Evolutionary conservation across 2,888 invertebrate species (phyloP).

Genomic region (Lottia scabra): DNA sequence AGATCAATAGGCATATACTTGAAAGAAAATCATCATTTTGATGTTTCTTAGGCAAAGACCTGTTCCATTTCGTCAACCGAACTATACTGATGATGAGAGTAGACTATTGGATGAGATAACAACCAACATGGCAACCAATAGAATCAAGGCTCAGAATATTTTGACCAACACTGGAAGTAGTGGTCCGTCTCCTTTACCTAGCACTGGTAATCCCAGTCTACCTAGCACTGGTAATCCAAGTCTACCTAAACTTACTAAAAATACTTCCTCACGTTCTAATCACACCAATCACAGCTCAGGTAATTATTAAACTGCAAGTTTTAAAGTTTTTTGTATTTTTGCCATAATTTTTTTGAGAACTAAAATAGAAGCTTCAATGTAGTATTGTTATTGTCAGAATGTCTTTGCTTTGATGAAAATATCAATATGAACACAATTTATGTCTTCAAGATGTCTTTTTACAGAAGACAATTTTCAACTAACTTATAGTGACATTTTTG

Average conservation of each 20-base stretch:
- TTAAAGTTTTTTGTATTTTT: too few species aligned
- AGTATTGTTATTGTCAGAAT: too few species aligned
- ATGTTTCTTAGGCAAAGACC: constrained; percentile 31
- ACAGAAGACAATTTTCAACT: too few species aligned
- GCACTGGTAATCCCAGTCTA: background rate
- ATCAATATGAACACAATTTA: too few species aligned
- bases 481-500: too few species aligned
- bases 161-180: constrained; percentile 15
- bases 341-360: too few species aligned
- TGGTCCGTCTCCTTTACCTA: background rate
- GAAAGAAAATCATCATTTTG: too few species aligned
- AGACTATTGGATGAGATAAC: constrained; percentile 62
- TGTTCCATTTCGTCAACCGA: constrained; percentile 51
- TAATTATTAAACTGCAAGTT: too few species aligned
- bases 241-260: background rate
- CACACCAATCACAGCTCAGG: background rate
- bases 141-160: constrained; percentile 46
- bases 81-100: constrained; percentile 58
- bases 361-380: too few species aligned
- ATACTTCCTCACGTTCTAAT: background rate
- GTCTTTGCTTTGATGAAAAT: too few species aligned
- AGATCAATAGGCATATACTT: too few species aligned
- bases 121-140: constrained; percentile 51
- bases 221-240: background rate
- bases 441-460: too few species aligned